Conservation (phyloP, 2,888 invertebrate species). For the Netelia inedita region DNA sequence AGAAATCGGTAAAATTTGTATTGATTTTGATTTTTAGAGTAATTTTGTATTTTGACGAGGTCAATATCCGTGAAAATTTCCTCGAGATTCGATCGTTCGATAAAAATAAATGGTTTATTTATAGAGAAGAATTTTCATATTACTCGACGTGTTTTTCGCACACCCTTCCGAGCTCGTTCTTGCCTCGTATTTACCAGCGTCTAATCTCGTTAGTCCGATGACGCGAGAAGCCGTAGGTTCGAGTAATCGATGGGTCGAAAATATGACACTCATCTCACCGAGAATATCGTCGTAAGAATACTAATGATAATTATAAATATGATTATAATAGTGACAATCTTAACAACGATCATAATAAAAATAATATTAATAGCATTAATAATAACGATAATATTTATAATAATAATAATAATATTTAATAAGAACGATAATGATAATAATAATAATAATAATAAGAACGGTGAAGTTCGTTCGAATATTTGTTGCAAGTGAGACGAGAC, state of each 20-base stretch:
- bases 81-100: too few relatives aligned
- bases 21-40: too few relatives aligned
- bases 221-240: constrained; percentile 52
- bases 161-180: constrained; percentile 29
- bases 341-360: background rate
- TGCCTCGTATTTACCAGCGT: constrained; percentile 33
- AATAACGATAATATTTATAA: background rate
- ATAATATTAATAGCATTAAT: background rate
- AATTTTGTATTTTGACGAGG: too few relatives aligned
- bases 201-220: constrained; percentile 40
- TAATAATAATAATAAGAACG: background rate
- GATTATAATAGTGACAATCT: background rate
- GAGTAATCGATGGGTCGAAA: constrained; percentile 32
- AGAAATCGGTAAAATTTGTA: too few relatives aligned
- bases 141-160: background rate
- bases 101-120: background rate
- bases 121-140: background rate
- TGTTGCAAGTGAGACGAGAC: constrained; percentile 13
- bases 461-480: background rate
- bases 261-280: background rate
- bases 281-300: background rate
- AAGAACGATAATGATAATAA: background rate
- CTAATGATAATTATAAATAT: background rate
- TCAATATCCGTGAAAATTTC: too few relatives aligned
- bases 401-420: background rate